These are phyloP conservation scores for Sylvietta virens DNA, from an alignment of 2,113 vertebrate genomes.

Conservation along the genomic window DNA sequence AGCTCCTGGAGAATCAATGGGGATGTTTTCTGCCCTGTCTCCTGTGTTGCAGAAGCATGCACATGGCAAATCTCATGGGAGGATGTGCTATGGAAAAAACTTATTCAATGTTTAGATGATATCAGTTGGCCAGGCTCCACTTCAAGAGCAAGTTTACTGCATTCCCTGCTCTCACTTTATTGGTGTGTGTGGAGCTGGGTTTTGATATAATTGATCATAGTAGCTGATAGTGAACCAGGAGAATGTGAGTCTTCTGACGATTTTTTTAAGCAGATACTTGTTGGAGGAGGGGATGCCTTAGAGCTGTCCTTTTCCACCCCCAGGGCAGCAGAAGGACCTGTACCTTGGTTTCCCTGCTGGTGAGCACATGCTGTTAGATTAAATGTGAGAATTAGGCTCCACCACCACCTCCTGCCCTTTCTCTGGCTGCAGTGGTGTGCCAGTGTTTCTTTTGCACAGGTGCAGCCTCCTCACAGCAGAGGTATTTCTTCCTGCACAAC, in stretches of 20 bases:
- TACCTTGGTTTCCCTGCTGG: background rate
- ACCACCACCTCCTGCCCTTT: background rate
- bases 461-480: background rate
- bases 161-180: background rate
- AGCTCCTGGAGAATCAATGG: background rate
- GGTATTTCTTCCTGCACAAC: background rate
- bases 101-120: background rate
- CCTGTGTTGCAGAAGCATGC: background rate
- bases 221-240: background rate
- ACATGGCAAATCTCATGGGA: background rate
- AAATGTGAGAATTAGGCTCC: background rate
- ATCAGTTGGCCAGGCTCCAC: background rate
- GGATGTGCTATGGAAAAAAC: background rate
- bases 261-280: background rate
- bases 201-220: background rate
- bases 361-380: background rate
- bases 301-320: background rate
- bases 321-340: background rate
- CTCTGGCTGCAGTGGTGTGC: accelerated
- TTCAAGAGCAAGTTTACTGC: background rate
- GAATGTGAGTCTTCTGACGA: background rate
- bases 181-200: background rate
- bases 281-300: accelerated
- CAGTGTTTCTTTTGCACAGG: background rate
- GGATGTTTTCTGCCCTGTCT: background rate